Evolutionary conservation across 1,140 invertebrate species (phyloP).

Genomic region (Andrena cerasifolii): DNA sequence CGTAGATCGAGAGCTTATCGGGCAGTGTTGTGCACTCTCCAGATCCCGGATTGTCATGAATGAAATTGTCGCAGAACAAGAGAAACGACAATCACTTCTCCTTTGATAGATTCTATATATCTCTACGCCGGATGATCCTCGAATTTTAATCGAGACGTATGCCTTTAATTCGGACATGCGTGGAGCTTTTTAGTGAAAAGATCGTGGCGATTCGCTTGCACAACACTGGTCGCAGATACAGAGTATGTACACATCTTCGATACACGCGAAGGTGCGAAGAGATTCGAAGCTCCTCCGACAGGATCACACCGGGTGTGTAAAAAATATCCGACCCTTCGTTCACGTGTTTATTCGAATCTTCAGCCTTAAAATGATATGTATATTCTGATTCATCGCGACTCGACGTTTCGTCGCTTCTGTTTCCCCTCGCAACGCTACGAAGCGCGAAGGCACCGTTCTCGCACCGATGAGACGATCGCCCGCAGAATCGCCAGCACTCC

Average conservation of each 20-base stretch:
- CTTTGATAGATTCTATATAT: no score
- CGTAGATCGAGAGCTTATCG: not conserved
- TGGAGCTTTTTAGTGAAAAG: slow-evolving; percentile 12
- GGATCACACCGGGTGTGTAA: slow-evolving; percentile 28
- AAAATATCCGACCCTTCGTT: slow-evolving; percentile 46
- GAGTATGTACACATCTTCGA: slow-evolving; percentile 17
- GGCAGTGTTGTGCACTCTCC: slow-evolving; percentile 40
- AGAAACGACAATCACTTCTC: no score
- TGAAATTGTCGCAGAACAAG: not conserved
- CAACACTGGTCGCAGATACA: slow-evolving; percentile 36
- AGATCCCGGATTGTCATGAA: no score
- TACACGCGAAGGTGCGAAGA: slow-evolving; percentile 20
- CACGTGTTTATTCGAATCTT: slow-evolving; percentile 31
- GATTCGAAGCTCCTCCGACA: slow-evolving; percentile 2
- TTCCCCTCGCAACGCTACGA: not conserved
- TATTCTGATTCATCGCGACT: not conserved
- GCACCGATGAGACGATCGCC: slow-evolving; percentile 10
- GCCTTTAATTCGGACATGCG: no score
- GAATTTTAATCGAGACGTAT: no score
- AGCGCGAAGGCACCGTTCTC: slow-evolving; percentile 38
- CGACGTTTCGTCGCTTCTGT: not conserved
- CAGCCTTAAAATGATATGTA: slow-evolving; percentile 71
- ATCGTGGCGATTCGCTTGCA: slow-evolving; percentile 41
- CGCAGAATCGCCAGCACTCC: slow-evolving; percentile 1
- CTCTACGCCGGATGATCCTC: no score